A percentile compares a stretch with the other conserved stretches of the same genome.
These are phyloP conservation scores for Dolichoris vasculosae DNA, from an alignment of 1,140 invertebrate species.

Conservation along the genomic window DNA sequence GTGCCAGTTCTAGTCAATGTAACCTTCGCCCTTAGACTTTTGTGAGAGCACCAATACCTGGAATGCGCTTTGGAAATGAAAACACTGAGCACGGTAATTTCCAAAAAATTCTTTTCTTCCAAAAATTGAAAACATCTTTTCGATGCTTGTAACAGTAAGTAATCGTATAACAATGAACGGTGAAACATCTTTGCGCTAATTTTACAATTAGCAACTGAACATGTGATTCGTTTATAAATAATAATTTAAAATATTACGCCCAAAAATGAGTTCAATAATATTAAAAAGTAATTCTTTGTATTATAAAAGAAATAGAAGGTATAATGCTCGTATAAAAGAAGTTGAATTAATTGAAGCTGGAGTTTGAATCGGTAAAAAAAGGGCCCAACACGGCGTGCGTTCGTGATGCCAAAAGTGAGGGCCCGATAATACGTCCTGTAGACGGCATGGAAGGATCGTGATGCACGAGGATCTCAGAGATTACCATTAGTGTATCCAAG, in stretches of 20 bases:
- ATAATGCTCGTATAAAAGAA: slow-evolving; percentile 16
- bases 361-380: slow-evolving; percentile 12
- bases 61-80: slow-evolving; percentile 30
- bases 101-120: too few species aligned
- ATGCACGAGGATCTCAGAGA: slow-evolving; percentile 6
- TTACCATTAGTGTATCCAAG: slow-evolving; percentile 22
- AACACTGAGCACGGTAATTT: too few species aligned
- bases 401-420: slow-evolving; percentile 26
- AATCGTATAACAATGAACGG: neutral
- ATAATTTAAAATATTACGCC: neutral
- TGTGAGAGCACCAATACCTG: neutral
- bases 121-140: too few species aligned
- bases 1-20: neutral
- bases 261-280: neutral
- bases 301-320: neutral
- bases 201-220: neutral
- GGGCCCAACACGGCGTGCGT: slow-evolving; percentile 1
- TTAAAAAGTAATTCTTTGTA: neutral
- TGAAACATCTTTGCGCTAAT: neutral
- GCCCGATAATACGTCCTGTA: slow-evolving; percentile 19
- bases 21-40: neutral
- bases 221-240: neutral
- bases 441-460: slow-evolving; percentile 8
- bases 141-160: too few species aligned
- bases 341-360: slow-evolving; percentile 16